A percentile compares a stretch with the other conserved stretches of the same genome.
Conservation (phyloP, 2,113 vertebrate genomes). For the Spea bombifrons region DNA sequence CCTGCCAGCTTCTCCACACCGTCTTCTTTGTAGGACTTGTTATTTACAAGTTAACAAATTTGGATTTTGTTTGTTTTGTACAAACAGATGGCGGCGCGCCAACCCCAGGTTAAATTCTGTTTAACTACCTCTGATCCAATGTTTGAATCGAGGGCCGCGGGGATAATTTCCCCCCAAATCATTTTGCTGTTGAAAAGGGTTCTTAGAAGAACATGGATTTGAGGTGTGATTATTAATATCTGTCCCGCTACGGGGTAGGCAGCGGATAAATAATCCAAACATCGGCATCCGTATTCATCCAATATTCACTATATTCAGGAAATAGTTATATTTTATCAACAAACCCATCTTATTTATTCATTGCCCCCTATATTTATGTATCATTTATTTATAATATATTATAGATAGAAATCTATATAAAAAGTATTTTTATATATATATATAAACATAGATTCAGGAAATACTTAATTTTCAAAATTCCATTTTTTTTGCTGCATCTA, state of each 20-base stretch:
- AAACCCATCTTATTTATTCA: too few relatives aligned
- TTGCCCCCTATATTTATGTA: too few relatives aligned
- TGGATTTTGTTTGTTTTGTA: slow-evolving; percentile 9
- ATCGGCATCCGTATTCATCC: too few relatives aligned
- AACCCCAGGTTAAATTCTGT: not conserved
- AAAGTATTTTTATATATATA: too few relatives aligned
- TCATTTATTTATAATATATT: too few relatives aligned
- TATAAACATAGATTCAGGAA: too few relatives aligned
- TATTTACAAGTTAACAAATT: slow-evolving; percentile 38
- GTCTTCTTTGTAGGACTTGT: slow-evolving; percentile 43
- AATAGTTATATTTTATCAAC: too few relatives aligned
- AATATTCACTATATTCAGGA: too few relatives aligned
- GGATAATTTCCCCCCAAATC: not conserved
- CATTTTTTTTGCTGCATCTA: too few relatives aligned
- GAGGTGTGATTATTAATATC: not conserved
- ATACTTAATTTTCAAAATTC: too few relatives aligned
- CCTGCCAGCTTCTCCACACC: slow-evolving; percentile 34
- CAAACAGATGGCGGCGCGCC: slow-evolving; percentile 12
- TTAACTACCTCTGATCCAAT: slow-evolving; percentile 1
- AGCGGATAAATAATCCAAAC: not conserved
- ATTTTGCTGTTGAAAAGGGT: slow-evolving; percentile 4
- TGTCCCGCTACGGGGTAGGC: not conserved
- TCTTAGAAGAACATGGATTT: not conserved
- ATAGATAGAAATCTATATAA: too few relatives aligned
- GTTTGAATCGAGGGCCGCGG: not conserved